Evolutionary conservation across 1,140 invertebrate genomes (phyloP).

Genomic region (Rhynchophorus ferrugineus): DNA sequence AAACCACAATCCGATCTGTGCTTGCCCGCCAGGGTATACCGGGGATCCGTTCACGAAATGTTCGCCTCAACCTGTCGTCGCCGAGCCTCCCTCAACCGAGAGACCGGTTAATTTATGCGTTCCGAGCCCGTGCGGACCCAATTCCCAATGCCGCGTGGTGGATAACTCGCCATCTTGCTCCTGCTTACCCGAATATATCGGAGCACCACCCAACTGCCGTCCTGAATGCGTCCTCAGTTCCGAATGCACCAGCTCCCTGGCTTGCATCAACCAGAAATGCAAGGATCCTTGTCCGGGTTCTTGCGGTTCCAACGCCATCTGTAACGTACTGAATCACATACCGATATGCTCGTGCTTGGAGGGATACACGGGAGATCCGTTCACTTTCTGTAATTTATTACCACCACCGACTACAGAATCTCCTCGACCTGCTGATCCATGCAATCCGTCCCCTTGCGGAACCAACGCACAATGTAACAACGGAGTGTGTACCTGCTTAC

Average conservation of each 20-base stretch:
- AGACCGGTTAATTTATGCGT: constrained; percentile 62
- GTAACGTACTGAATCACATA: constrained; percentile 64
- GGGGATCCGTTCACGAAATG: constrained; percentile 67
- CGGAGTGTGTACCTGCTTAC: constrained; percentile 60
- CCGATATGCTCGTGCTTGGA: constrained; percentile 67
- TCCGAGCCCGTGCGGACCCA: constrained; percentile 74
- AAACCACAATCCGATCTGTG: constrained; percentile 58
- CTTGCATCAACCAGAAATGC: constrained; percentile 66
- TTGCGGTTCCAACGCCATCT: constrained; percentile 66
- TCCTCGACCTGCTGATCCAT: constrained; percentile 49
- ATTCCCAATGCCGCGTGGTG: constrained; percentile 67
- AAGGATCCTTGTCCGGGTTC: constrained; percentile 67
- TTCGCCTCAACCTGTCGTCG: constrained; percentile 33
- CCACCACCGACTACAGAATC: constrained; percentile 35
- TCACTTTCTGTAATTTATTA: constrained; percentile 56
- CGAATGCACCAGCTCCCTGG: constrained; percentile 62
- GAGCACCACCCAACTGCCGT: constrained; percentile 65
- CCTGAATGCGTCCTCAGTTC: constrained; percentile 66
- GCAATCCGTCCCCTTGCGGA: constrained; percentile 73
- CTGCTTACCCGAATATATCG: constrained; percentile 65
- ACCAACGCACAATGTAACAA: constrained; percentile 64
- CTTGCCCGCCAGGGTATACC: constrained; percentile 61
- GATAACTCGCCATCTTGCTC: constrained; percentile 66
- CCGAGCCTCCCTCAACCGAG: constrained; percentile 44
- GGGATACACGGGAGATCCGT: constrained; percentile 68